phyloP scores from a whole-genome alignment of 2,113 vertebrate species.

The Mystacornis crossleyi region DNA sequence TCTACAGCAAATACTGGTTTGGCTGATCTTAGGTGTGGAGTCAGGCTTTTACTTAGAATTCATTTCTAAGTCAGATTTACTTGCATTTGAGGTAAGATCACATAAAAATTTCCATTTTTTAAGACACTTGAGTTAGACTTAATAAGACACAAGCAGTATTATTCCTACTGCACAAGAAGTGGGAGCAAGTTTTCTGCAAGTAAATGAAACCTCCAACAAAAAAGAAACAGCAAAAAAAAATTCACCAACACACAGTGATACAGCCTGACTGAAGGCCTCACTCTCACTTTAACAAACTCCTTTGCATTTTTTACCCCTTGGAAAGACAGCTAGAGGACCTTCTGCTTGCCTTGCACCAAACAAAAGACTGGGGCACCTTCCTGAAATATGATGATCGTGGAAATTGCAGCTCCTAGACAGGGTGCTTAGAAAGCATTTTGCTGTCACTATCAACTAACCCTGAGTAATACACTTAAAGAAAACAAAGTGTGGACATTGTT shows the following conservation, averaged over 20 bases:
- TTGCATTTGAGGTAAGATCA: constrained; percentile 48
- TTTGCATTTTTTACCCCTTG: constrained; percentile 64
- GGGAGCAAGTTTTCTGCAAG: background rate
- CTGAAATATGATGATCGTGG: constrained; percentile 87
- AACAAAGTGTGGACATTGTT: constrained; percentile 46
- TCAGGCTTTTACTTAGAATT: background rate
- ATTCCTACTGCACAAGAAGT: constrained; percentile 15
- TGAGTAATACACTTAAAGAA: constrained; percentile 64
- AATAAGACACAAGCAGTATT: constrained; percentile 70
- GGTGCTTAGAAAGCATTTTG: constrained; percentile 74
- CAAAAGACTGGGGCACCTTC: constrained; percentile 82
- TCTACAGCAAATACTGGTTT: constrained; percentile 14
- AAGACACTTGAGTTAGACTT: constrained; percentile 73
- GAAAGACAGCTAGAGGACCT: constrained; percentile 74
- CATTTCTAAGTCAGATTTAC: constrained; percentile 22
- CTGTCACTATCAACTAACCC: constrained; percentile 73
- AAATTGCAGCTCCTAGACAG: constrained; percentile 75
- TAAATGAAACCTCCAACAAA: background rate
- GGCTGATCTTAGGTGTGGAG: background rate
- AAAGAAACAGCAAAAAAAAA: background rate
- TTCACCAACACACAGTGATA: background rate
- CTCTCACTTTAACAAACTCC: constrained; percentile 56
- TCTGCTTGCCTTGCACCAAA: constrained; percentile 80
- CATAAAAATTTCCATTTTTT: constrained; percentile 47
- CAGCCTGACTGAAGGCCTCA: constrained; percentile 4